Conservation (phyloP, 2,113 vertebrate genomes). For the Anarrhichthys ocellatus region DNA sequence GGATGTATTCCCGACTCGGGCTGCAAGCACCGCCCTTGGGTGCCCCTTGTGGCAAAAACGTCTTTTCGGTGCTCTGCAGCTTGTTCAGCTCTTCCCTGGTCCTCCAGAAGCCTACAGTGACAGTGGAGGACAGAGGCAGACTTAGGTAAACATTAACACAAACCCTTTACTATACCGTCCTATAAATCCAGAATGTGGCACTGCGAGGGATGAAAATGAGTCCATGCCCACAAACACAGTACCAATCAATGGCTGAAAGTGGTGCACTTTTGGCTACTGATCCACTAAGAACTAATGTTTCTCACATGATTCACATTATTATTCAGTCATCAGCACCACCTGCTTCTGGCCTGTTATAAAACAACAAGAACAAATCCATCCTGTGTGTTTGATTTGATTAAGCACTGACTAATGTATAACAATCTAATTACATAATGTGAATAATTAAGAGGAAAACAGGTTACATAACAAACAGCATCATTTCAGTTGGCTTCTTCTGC, state of each 20-base stretch:
- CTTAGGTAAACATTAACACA: not conserved
- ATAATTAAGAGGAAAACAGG: slow-evolving; percentile 41
- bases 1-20: slow-evolving; percentile 76
- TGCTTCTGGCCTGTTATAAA: slow-evolving; percentile 9
- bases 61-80: slow-evolving; percentile 82
- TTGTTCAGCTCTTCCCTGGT: slow-evolving; percentile 90
- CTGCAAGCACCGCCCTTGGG: not conserved
- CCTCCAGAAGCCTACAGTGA: slow-evolving; percentile 90
- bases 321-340: slow-evolving; percentile 18
- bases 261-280: not conserved
- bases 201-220: not conserved
- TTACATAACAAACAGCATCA: slow-evolving; percentile 48
- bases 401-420: slow-evolving; percentile 41
- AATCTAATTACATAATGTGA: slow-evolving; percentile 51
- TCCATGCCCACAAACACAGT: not conserved
- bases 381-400: slow-evolving; percentile 2
- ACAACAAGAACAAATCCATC: slow-evolving; percentile 3
- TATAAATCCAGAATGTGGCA: not conserved
- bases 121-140: not conserved
- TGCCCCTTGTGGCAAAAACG: slow-evolving; percentile 86
- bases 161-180: not conserved
- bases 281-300: not conserved
- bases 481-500: slow-evolving; percentile 25
- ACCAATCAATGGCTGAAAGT: not conserved
- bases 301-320: slow-evolving; percentile 8